phyloP scores from a whole-genome alignment of 92 coral and sea anemone species.

The Isaurus tuberculatus region DNA sequence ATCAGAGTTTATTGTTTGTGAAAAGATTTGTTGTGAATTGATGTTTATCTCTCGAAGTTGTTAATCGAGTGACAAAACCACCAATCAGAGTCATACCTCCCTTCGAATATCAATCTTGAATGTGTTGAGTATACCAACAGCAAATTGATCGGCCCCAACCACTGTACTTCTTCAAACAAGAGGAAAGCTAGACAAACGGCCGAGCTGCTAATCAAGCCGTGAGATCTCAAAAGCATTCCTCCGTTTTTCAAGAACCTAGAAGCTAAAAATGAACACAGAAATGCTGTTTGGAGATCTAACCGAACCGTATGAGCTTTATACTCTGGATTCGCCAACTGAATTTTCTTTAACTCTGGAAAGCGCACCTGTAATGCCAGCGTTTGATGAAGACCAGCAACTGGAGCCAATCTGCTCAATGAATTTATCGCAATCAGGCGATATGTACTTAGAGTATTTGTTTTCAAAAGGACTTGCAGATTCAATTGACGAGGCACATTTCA shows the following conservation, averaged over 20 bases:
- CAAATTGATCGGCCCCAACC: not conserved
- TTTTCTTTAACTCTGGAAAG: conserved; percentile 59
- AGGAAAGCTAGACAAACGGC: not conserved
- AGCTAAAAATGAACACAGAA: conserved; percentile 65
- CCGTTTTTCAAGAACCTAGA: not conserved
- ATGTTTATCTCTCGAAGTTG: conserved; percentile 48
- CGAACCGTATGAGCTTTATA: conserved; percentile 60
- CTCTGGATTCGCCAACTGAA: conserved; percentile 54
- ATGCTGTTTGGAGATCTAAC: conserved; percentile 73
- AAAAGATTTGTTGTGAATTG: conserved; percentile 39
- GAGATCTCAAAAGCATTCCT: not conserved
- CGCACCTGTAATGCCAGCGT: conserved; percentile 57
- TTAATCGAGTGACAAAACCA: conserved; percentile 32
- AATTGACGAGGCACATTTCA: conserved; percentile 71
- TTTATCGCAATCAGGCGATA: conserved; percentile 80
- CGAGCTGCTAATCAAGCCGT: not conserved
- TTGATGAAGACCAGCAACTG: conserved; percentile 61
- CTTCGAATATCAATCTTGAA: conserved; percentile 24
- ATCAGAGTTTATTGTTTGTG: conserved; percentile 19
- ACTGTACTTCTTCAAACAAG: not conserved
- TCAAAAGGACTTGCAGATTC: conserved; percentile 87
- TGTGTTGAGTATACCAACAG: conserved; percentile 21
- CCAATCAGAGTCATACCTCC: conserved; percentile 41
- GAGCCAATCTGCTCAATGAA: conserved; percentile 70
- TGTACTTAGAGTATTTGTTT: conserved; percentile 84